phyloP scores from a whole-genome alignment of 2,888 invertebrate species.

The Pristionchus mayeri region DNA sequence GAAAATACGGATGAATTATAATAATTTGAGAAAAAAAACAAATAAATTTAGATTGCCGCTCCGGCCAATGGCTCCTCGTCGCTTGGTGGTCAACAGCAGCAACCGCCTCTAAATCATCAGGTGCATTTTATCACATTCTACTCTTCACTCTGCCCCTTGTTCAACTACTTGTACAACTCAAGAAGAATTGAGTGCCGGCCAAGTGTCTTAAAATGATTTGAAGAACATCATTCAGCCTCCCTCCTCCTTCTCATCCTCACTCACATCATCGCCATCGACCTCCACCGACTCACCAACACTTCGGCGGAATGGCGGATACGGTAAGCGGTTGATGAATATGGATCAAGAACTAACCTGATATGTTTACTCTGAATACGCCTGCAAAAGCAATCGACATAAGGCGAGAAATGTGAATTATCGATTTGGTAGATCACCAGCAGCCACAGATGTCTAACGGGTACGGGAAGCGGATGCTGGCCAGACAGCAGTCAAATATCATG shows the following conservation, averaged over 20 bases:
- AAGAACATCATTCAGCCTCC: conserved; percentile 14
- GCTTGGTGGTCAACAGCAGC: background rate
- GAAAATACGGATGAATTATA: background rate
- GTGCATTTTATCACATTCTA: background rate
- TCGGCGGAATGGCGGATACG: conserved; percentile 13
- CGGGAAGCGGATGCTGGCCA: background rate
- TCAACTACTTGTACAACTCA: too few species aligned
- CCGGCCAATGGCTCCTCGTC: conserved; percentile 7
- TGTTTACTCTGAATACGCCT: background rate
- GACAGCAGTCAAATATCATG: conserved; percentile 5
- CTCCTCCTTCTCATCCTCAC: background rate
- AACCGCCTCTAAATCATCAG: background rate
- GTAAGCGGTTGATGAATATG: background rate
- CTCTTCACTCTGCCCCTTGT: too few species aligned
- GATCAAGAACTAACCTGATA: background rate
- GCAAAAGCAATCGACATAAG: background rate
- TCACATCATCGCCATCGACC: conserved; percentile 41
- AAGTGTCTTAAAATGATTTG: background rate
- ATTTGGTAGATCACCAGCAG: background rate
- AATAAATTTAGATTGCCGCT: background rate
- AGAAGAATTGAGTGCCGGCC: background rate
- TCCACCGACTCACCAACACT: background rate
- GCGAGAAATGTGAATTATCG: background rate
- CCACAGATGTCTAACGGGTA: conserved; percentile 9
- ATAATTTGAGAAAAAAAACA: background rate